These are phyloP conservation scores for Cheilosia scutellata DNA, from an alignment of 2,888 invertebrate genomes.

Conservation along the genomic window DNA sequence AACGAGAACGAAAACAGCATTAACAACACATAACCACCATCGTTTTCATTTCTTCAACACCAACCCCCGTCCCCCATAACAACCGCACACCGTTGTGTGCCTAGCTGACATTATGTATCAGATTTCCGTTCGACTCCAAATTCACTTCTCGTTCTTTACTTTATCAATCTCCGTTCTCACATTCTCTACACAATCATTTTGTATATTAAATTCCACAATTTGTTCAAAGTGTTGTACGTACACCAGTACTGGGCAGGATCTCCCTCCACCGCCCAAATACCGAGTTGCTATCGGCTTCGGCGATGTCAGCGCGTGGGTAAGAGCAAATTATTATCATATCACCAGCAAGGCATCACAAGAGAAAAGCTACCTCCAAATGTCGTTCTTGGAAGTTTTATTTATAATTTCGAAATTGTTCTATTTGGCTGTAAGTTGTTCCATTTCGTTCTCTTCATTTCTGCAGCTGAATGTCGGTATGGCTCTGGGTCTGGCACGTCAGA, in stretches of 20 bases:
- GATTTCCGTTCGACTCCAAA: conserved; percentile 74
- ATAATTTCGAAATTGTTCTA: conserved; percentile 40
- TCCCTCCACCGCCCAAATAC: conserved; percentile 34
- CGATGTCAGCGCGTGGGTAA: conserved; percentile 49
- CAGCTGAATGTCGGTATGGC: not conserved
- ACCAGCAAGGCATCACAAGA: conserved; percentile 34
- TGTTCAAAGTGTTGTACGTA: conserved; percentile 36
- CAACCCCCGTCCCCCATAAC: not conserved
- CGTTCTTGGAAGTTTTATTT: conserved; percentile 41
- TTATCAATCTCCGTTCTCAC: conserved; percentile 69
- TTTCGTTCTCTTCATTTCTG: too few species aligned
- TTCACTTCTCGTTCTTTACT: conserved; percentile 72
- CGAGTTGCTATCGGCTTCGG: not conserved
- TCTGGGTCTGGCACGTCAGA: conserved; percentile 1
- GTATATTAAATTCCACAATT: conserved; percentile 73
- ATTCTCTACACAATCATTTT: conserved; percentile 65
- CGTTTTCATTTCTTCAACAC: conserved; percentile 65
- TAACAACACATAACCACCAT: conserved; percentile 65
- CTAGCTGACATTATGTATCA: conserved; percentile 71
- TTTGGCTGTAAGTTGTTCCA: not conserved
- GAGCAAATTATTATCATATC: conserved; percentile 66
- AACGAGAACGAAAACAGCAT: conserved; percentile 41
- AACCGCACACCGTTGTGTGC: conserved; percentile 12
- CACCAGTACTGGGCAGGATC: conserved; percentile 47
- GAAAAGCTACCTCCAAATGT: conserved; percentile 57